Base-by-base conservation (phyloP, 92 coral and sea anemone species). In the Palythoa grandis region DNA sequence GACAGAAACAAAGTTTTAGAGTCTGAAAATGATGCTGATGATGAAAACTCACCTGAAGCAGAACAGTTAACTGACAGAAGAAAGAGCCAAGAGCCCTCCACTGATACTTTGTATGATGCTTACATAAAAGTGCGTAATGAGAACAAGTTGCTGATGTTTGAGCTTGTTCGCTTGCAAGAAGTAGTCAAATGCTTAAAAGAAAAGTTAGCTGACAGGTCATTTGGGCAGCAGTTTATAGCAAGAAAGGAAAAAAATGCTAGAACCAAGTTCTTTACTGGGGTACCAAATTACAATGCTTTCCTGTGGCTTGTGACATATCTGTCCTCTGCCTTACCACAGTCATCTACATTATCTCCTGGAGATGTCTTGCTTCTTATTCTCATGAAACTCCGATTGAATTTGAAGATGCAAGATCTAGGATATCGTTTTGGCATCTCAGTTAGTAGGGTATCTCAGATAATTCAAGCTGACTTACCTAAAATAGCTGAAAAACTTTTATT, bases 361-460 rank as follows among this genome's bases (percentile, higher is more conserved):
- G 74, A 70, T 70, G 74, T 70, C 74, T 70, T 70, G 74, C 74
- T 70, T 35, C 74, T 70, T 70, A 70, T 70, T 0, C 74, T 70
- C 74, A 70, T 70, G 48, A 35, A 70, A 70, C 48, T 70, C 50
- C 74, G 74, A 70, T 70, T 70, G 17, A 70, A 70, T 70, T 70
- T 70, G 48, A 70, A 25, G 50, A 70, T 70, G 74, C 74, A 70
- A 70, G 74, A 29, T 70, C 50, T 70, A 70, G 74, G 74, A 70
- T 70, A 70, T 11, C 74, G 74, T 70, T 29, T 70, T 70, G 74
- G 19, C 74, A 70, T 70, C 74, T 70, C 74, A 29, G 74, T 70
- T 70, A 70, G 74, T 70, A 70, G 74, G 74, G 74, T 70, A 13
- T 29, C 48, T 25, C 74, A 70, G 74, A 70, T 70, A 70, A 70